Conservation (phyloP, 2,797 vertebrate genomes). For the Zalophus californianus region DNA sequence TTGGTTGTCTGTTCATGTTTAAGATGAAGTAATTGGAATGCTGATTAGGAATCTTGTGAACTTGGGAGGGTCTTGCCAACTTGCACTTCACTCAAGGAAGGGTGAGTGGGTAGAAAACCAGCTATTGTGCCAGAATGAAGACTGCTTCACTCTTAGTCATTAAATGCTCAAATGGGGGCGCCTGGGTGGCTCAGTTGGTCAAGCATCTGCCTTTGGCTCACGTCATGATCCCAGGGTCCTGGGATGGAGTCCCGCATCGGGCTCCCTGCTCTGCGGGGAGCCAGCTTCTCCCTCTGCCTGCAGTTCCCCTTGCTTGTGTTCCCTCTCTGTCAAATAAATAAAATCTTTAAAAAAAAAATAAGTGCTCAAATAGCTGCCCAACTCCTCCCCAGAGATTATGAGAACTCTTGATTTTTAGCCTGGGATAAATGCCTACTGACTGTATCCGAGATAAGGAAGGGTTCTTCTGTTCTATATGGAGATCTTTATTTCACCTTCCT, state of each 20-base stretch:
- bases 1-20: constrained; percentile 13
- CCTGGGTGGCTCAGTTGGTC: no score
- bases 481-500: not conserved
- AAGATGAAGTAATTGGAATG: constrained; percentile 23
- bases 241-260: no score
- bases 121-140: constrained; percentile 44
- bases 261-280: no score
- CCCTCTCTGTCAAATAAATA: no score
- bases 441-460: not conserved
- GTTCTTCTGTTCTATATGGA: not conserved
- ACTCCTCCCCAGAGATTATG: not conserved
- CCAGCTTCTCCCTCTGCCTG: no score
- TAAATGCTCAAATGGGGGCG: not conserved
- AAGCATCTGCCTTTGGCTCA: no score
- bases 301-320: no score
- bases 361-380: not conserved
- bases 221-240: no score
- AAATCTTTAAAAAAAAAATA: not conserved
- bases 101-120: constrained; percentile 8
- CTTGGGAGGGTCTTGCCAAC: not conserved
- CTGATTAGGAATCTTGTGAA: constrained; percentile 50
- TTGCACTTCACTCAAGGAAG: not conserved
- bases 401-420: constrained; percentile 22
- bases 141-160: constrained; percentile 36
- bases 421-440: constrained; percentile 1